Evolutionary conservation across 1,140 invertebrate species (phyloP), one percentile per base, ranked within the genome.

Genomic region (Drosophila arawakana): DNA sequence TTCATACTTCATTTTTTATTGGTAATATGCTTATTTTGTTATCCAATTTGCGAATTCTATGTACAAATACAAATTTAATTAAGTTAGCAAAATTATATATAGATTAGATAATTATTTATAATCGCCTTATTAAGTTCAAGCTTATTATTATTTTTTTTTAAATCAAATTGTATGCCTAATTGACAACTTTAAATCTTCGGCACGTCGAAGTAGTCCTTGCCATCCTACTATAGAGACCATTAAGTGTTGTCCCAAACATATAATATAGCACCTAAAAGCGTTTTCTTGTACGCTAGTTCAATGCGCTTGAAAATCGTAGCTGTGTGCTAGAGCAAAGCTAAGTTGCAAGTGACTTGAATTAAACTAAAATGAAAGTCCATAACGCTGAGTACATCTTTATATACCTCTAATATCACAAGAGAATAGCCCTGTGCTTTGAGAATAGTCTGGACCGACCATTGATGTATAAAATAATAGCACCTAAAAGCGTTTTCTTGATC

Each of bases 401-500:
- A 54, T 10, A 54, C n/a, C 10, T 21, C 2, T 21, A 21, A 1
- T 21, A 21, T 21, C 18, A 21, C 1, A 21, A 21, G 18, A 21
- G 18, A 21, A 21, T 21, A 21, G 1, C n/a, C 2, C 11, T 35
- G 7, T 8, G 11, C 6, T 2, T 21, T 37, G 8, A 47, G 25
- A 6, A 47, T 35, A 11, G 18, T 21, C 18, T 21, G 2, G 18
- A 21, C 18, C 18, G 18, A 21, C 18, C 18, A 21, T 21, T 2
- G 11, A 63, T n/a, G 0, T 30, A 39, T 18, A 13, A 4, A 1
- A 3, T 13, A 43, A 13, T 50, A 49, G 82, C 83, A 86, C 76
- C 76, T 77, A 77, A 82, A 82, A 82, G 80, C 80, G 80, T 82
- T 82, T 82, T 82, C 77, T 74, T 80, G 77, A 59, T 46, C 55